These are phyloP conservation scores for Silurus meridionalis DNA, from an alignment of 2,113 vertebrate genomes.

Conservation along the genomic window DNA sequence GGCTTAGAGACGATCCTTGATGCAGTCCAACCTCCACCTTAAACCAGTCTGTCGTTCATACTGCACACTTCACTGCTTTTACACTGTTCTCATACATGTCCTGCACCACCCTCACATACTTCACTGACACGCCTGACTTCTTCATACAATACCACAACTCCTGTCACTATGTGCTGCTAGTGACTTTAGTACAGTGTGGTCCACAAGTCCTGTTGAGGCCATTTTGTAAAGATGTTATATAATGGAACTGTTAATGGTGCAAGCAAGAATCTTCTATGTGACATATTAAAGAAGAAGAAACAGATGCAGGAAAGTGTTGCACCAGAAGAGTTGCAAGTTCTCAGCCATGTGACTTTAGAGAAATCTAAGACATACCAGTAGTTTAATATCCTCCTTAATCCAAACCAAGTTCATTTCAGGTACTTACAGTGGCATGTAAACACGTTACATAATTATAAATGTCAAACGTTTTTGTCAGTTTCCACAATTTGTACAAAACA, in stretches of 20 bases:
- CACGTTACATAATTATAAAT: not conserved
- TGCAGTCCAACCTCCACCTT: no score
- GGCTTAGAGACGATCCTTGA: no score
- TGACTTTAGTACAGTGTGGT: not conserved
- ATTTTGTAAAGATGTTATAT: not conserved
- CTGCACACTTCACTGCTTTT: no score
- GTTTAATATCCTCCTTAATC: not conserved
- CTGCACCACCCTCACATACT: no score
- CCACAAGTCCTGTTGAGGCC: not conserved
- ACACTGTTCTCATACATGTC: no score
- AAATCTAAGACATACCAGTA: not conserved
- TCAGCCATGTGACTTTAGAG: not conserved
- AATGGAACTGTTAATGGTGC: not conserved
- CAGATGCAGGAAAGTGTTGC: not conserved
- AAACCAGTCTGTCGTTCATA: no score
- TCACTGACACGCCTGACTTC: no score
- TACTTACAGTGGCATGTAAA: not conserved
- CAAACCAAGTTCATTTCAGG: not conserved
- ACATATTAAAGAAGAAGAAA: not conserved
- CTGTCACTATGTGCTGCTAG: not conserved
- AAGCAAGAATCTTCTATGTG: not conserved
- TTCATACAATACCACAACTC: no score
- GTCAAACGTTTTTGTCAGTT: not conserved
- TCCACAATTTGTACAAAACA: not conserved
- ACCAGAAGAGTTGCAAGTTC: not conserved